Evolutionary conservation across 35 echinoderm and acorn worm genomes (phyloP).

Genomic region (Lytechinus pictus): DNA sequence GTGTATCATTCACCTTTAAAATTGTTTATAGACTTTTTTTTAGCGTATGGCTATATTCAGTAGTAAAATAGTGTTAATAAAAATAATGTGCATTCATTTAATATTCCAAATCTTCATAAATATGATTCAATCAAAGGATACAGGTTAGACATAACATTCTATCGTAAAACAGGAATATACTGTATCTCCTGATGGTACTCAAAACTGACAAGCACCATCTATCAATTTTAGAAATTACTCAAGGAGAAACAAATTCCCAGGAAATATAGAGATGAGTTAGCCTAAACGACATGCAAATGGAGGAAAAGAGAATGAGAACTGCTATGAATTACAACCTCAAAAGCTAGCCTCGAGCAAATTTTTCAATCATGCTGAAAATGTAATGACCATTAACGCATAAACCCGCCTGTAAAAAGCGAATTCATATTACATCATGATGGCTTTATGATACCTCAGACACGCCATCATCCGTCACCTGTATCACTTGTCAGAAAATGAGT

Average conservation of each 20-base stretch:
- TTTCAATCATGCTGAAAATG: neutral
- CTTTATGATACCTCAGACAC: neutral
- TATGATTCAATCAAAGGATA: neutral
- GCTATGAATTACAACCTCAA: neutral
- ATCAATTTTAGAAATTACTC: neutral
- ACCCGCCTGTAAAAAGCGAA: neutral
- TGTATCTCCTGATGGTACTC: neutral
- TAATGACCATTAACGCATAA: neutral
- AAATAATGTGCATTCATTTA: too few species aligned
- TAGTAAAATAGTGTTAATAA: too few species aligned
- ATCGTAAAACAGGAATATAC: neutral
- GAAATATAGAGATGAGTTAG: neutral
- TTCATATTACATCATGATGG: neutral
- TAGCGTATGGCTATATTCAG: too few species aligned
- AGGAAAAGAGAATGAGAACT: neutral
- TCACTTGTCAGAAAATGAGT: neutral
- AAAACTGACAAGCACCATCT: neutral
- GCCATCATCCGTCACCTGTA: neutral
- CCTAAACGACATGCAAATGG: neutral
- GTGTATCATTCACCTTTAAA: too few species aligned
- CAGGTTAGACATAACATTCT: neutral
- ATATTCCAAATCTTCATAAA: too few species aligned
- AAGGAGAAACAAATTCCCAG: neutral
- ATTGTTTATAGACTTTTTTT: too few species aligned
- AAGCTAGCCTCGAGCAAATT: neutral